These are phyloP conservation scores for Phengaris arion DNA, from an alignment of 2,888 invertebrate species.

Conservation along the genomic window DNA sequence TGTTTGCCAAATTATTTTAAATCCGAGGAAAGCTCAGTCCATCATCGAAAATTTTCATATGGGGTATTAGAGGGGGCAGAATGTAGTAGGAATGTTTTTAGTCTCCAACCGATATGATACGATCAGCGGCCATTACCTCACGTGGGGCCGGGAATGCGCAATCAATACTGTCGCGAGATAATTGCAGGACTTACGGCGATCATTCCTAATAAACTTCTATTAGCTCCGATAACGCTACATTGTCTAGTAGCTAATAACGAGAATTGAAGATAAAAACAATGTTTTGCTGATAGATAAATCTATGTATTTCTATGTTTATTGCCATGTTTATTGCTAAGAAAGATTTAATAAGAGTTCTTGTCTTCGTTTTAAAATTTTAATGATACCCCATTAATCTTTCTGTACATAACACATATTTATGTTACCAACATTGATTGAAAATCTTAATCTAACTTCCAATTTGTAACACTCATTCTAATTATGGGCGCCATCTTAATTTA, in stretches of 20 bases:
- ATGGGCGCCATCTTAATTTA: constrained; percentile 10
- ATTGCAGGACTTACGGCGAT: constrained; percentile 9
- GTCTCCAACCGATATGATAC: neutral
- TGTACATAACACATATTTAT: neutral
- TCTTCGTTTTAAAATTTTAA: neutral
- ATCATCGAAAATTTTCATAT: neutral
- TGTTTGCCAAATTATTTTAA: too few species aligned
- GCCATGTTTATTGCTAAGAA: too few species aligned
- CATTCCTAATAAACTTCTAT: constrained; percentile 19
- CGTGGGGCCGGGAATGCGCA: neutral
- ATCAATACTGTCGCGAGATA: constrained; percentile 10
- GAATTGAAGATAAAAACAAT: neutral
- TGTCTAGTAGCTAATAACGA: constrained; percentile 5
- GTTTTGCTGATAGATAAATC: neutral
- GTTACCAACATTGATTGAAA: neutral
- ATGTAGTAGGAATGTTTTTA: neutral
- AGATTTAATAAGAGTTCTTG: neutral
- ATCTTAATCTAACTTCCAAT: constrained; percentile 2
- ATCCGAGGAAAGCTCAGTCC: too few species aligned
- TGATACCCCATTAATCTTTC: neutral
- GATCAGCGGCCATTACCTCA: constrained; percentile 10
- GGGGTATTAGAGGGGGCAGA: neutral
- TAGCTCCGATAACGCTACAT: neutral
- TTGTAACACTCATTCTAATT: constrained; percentile 15
- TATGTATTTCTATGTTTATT: too few species aligned